Conservation (phyloP, 2,113 vertebrate species). For the Brachypodius melanocephalos region DNA sequence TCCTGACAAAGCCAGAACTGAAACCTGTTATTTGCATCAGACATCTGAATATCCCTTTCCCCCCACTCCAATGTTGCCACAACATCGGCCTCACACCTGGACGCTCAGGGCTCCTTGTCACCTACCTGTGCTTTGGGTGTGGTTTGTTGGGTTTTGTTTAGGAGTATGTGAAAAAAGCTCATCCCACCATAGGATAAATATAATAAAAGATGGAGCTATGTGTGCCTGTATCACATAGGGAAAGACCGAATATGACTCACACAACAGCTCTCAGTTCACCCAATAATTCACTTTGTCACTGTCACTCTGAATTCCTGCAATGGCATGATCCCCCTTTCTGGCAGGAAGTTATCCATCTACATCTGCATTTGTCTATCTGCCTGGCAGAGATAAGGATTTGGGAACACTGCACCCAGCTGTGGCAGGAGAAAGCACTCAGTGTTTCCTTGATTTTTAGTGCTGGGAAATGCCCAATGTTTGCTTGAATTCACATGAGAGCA, state of each 20-base stretch:
- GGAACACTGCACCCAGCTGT: not conserved
- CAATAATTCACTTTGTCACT: not conserved
- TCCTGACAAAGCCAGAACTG: slow-evolving; percentile 24
- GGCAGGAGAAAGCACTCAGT: not conserved
- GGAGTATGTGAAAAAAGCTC: not conserved
- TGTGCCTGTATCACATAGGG: not conserved
- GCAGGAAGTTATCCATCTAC: not conserved
- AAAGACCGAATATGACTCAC: not conserved
- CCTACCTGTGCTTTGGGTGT: not conserved
- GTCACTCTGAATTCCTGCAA: not conserved
- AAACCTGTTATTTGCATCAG: not conserved
- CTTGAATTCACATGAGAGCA: not conserved
- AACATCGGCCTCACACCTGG: fast-evolving
- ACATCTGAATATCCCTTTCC: not conserved
- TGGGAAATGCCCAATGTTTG: not conserved
- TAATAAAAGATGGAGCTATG: not conserved
- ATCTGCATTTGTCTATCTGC: not conserved
- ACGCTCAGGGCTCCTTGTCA: not conserved
- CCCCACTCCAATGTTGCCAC: not conserved
- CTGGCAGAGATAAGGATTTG: not conserved
- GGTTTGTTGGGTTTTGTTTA: not conserved
- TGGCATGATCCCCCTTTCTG: not conserved
- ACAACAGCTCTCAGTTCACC: not conserved
- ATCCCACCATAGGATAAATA: not conserved
- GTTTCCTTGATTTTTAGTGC: not conserved